Conservation (phyloP, 2,888 invertebrate genomes). For the Brachyptera putata region DNA sequence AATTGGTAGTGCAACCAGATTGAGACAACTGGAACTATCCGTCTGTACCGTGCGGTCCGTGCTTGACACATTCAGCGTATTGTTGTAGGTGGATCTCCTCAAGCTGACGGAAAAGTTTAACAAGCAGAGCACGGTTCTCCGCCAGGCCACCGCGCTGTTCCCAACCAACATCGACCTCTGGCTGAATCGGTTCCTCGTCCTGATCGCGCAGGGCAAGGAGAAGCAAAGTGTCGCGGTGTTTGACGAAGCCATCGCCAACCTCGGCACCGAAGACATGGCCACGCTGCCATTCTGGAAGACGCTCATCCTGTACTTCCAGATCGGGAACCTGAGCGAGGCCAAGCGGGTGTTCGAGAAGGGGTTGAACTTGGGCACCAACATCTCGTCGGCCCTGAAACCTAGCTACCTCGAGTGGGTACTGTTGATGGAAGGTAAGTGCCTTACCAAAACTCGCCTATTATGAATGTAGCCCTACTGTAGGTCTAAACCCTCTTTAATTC, state of each 20-base stretch:
- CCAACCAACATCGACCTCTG: conserved; percentile 50
- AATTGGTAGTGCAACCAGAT: too few relatives aligned
- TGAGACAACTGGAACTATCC: too few relatives aligned
- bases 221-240: conserved; percentile 39
- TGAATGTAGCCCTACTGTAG: too few relatives aligned
- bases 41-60: too few relatives aligned
- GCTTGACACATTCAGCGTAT: too few relatives aligned
- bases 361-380: conserved; percentile 46
- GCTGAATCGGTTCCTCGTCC: conserved; percentile 49
- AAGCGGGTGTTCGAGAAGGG: conserved; percentile 32
- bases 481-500: too few relatives aligned
- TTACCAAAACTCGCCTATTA: too few relatives aligned
- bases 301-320: conserved; percentile 32
- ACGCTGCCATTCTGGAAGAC: conserved; percentile 48
- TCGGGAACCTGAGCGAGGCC: conserved; percentile 24
- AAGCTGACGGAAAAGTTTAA: conserved; percentile 30
- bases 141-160: conserved; percentile 47
- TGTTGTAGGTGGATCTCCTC: conserved; percentile 23
- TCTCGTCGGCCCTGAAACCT: conserved; percentile 55
- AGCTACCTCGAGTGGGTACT: conserved; percentile 58
- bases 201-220: conserved; percentile 45
- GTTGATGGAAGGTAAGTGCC: conserved; percentile 42
- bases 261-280: conserved; percentile 24
- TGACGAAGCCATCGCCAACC: conserved; percentile 24
- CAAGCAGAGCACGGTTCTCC: conserved; percentile 42